Evolutionary conservation across 2,888 invertebrate genomes (phyloP), one percentile per base, ranked within the genome.

Genomic region (Trissonchulus latispiculum): DNA sequence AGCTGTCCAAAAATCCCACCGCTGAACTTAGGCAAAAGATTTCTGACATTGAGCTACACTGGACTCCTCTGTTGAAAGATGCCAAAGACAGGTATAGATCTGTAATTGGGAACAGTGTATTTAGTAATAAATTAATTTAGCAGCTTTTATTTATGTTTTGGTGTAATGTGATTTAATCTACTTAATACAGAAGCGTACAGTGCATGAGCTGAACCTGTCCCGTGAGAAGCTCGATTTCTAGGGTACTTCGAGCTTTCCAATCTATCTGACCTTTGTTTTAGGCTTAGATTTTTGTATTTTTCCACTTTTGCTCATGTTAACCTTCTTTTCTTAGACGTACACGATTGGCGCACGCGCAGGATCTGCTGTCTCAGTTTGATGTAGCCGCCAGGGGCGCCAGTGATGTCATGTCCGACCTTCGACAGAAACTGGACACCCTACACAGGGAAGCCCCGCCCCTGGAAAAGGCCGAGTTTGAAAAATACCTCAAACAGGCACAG

Each of bases 51-150:
- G 91, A 92, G 83, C 88, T 90, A 36, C 90, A 91, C 77, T 96
- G 95, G 95, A 93, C 93, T 80, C 91, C 91, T 80, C 87, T 96
- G 72, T 90, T 93, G 78, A 90, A 92, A 76, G 92, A 92, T 82
- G 90, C 92, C 0, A 89, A 91, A 62, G 93, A 95, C 79, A 87
- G 82, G 75, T 80, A 64, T n/a, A 29, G 29, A 23, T 62, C 18
- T 59, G n/a, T 23, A 79, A 61, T 74, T 77, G 66, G 28, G 8
- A 18, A 66, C 15, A 66, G 31, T 66, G n/a, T n/a, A n/a, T n/a
- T n/a, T n/a, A n/a, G n/a, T n/a, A n/a, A n/a, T n/a, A n/a, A n/a
- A 23, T 62, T 62, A 31, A 3, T 15, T 15, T 23, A 29, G n/a
- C 64, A 8, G 15, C 28, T 62, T 29, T 8, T 29, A 62, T 62